A percentile compares a stretch with the other conserved stretches of the same genome.
Evolutionary conservation across 2,888 invertebrate species (phyloP).

Genomic region (Disparrhopalites patrizii): DNA sequence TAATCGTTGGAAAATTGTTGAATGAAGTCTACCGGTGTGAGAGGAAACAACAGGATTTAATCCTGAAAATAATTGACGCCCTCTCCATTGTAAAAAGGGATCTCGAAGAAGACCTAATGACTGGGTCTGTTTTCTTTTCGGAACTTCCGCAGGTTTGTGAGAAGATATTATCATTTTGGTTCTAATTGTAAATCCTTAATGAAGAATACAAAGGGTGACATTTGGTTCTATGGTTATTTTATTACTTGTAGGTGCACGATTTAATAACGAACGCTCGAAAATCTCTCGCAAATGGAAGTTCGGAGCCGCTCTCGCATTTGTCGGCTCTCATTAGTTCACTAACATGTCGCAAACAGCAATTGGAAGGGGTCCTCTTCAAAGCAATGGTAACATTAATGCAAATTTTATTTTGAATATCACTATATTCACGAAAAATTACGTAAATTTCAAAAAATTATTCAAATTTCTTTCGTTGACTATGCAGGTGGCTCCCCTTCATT

Average conservation of each 20-base stretch:
- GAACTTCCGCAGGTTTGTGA: conserved; percentile 62
- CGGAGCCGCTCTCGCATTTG: conserved; percentile 46
- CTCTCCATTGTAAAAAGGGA: conserved; percentile 70
- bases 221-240: not conserved
- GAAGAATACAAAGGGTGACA: too few species aligned
- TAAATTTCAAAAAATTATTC: too few species aligned
- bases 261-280: conserved; percentile 45
- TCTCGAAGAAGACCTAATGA: conserved; percentile 69
- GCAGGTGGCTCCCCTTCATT: conserved; percentile 44
- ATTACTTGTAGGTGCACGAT: conserved; percentile 39
- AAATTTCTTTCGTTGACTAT: too few species aligned
- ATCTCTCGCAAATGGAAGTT: conserved; percentile 46
- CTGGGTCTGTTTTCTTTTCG: conserved; percentile 62
- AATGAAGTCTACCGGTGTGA: conserved; percentile 67
- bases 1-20: conserved; percentile 65
- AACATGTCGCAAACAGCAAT: conserved; percentile 47
- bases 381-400: conserved; percentile 39
- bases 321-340: conserved; percentile 46
- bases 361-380: conserved; percentile 45
- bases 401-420: too few species aligned
- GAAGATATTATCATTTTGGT: conserved; percentile 1
- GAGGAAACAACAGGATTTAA: conserved; percentile 66
- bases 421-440: too few species aligned
- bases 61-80: conserved; percentile 68
- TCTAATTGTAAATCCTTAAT: too few species aligned